Conservation (phyloP, 2,888 invertebrate genomes). For the Endomychus coccineus region DNA sequence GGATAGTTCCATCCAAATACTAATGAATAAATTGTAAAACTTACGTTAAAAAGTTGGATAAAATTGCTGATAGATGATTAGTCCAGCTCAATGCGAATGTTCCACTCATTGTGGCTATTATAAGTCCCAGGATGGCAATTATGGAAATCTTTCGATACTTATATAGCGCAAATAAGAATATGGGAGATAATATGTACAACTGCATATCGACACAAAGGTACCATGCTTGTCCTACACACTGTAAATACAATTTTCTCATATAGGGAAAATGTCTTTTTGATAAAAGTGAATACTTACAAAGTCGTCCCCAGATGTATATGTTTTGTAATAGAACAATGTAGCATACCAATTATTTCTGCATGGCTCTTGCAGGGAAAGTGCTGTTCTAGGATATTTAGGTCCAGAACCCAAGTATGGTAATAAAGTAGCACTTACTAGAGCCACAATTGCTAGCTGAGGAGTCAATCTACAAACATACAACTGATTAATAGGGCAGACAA, state of each 20-base stretch:
- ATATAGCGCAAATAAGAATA: slow-evolving; percentile 47
- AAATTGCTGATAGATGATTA: slow-evolving; percentile 23
- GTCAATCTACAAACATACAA: slow-evolving; percentile 40
- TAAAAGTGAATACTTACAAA: slow-evolving; percentile 6
- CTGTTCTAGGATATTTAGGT: slow-evolving; percentile 42
- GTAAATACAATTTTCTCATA: slow-evolving; percentile 14
- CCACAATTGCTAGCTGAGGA: slow-evolving; percentile 44
- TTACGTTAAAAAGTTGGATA: slow-evolving; percentile 25
- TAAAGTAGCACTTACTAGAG: slow-evolving; percentile 44
- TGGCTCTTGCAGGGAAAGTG: slow-evolving; percentile 9
- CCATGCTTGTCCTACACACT: slow-evolving; percentile 52
- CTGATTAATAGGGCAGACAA: not conserved
- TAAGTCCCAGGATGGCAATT: slow-evolving; percentile 19
- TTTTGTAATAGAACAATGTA: slow-evolving; percentile 30
- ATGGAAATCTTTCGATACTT: slow-evolving; percentile 34
- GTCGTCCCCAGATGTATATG: slow-evolving; percentile 24
- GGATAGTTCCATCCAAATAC: no score
- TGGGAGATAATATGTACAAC: slow-evolving; percentile 45
- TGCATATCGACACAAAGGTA: slow-evolving; percentile 54
- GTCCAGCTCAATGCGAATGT: slow-evolving; percentile 18
- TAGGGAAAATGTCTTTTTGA: not conserved
- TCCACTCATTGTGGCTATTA: slow-evolving; percentile 4
- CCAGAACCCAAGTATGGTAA: slow-evolving; percentile 45
- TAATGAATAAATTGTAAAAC: slow-evolving; percentile 4
- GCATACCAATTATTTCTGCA: slow-evolving; percentile 33